phyloP scores from a whole-genome alignment of 2,797 vertebrate genomes.

The Helostoma temminkii region DNA sequence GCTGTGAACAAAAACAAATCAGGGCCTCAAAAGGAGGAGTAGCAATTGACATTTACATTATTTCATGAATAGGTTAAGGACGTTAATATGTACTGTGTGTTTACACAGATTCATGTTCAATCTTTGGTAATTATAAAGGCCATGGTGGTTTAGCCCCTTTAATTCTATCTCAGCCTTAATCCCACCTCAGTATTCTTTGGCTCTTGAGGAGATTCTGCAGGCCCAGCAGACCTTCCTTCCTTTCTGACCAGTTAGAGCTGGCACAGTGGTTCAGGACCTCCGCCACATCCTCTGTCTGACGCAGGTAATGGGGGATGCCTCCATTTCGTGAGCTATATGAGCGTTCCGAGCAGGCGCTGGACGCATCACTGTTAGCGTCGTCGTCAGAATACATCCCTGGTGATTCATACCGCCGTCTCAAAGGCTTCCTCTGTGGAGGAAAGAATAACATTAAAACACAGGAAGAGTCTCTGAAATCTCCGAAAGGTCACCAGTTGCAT shows the following conservation, averaged over 20 bases:
- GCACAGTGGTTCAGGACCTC: slow-evolving; percentile 99
- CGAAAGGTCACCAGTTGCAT: slow-evolving; percentile 26
- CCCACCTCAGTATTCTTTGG: slow-evolving; percentile 92
- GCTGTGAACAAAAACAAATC: slow-evolving; percentile 69
- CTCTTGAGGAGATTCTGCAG: slow-evolving; percentile 95
- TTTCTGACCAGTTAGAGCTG: slow-evolving; percentile 98
- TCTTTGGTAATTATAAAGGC: not conserved
- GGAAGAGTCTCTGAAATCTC: slow-evolving; percentile 7
- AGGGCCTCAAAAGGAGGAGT: not conserved
- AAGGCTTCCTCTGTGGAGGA: slow-evolving; percentile 89
- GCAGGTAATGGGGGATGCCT: slow-evolving; percentile 93
- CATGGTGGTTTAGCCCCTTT: not conserved
- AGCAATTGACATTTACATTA: not conserved
- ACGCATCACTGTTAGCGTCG: slow-evolving; percentile 96
- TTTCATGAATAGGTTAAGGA: too few relatives aligned
- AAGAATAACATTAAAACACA: not conserved
- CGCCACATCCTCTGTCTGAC: slow-evolving; percentile 96
- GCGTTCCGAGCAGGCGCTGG: slow-evolving; percentile 96
- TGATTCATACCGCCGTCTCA: slow-evolving; percentile 93
- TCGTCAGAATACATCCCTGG: slow-evolving; percentile 97
- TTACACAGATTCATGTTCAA: not conserved
- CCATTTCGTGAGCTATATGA: slow-evolving; percentile 95
- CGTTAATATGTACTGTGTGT: not conserved
- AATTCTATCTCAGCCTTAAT: not conserved
- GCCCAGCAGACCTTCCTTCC: slow-evolving; percentile 95